Base-by-base conservation (phyloP, 2,888 invertebrate genomes). In the Euzophera pinguis region DNA sequence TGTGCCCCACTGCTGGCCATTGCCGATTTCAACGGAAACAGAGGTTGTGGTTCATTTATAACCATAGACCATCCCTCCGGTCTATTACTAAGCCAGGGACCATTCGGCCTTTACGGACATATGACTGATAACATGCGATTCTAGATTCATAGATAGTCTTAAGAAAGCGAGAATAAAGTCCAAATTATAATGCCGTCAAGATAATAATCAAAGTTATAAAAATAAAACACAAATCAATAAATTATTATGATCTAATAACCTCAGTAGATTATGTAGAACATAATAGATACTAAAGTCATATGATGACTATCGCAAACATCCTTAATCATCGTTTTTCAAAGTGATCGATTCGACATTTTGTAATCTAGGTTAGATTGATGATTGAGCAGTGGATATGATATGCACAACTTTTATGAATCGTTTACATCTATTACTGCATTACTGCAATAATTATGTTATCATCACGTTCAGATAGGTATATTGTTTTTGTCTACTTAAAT, bases 291-390 rank as follows among this genome's bases (percentile, higher is more conserved):
- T 42, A 50, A n/a, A 27, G 16, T 41, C 16, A 32, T 42, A 10
- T 8, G 17, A 17, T 22, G 39, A 39, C 3, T 34, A 13, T 35
- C 42, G 42, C 9, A 41, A 41, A 34, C 8, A 34, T 37, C 14
- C 16, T 45, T 50, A 41, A 38, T 50, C 49, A 50, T 32, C 49
- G 32, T 32, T 39, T 49, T 50, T 50, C 41, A 14, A 16, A 29
- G 38, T 13, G 38, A 14, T 39, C 8, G 48, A 22, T 27, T 16
- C 38, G 39, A 16, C 49, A 39, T 32, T 14, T 39, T 32, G 10
- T 50, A 12, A 27, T 6, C 5, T 35, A 22, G 27, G 27, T 37
- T 48, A 27, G 48, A 22, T 17, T 32, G 12, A 22, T 38, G 48
- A 22, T 17, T 32, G 12, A 22, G 37, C 1, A 48, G n/a, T 38